Conservation (phyloP, 1,140 invertebrate genomes). For the Drosophila navojoa region DNA sequence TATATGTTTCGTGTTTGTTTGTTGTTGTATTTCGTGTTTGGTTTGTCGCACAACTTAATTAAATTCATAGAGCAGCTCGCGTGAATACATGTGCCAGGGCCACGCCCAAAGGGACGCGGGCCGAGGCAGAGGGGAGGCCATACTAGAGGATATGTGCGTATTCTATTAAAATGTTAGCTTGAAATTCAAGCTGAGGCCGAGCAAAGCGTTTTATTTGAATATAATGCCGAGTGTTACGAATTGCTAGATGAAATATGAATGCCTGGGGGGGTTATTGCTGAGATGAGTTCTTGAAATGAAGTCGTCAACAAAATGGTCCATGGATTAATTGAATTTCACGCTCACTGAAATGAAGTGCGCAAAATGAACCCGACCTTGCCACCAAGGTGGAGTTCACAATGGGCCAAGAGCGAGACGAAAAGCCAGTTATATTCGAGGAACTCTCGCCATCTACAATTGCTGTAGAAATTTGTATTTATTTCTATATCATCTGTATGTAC, state of each 20-base stretch:
- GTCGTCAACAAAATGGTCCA: slow-evolving; percentile 71
- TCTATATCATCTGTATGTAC: slow-evolving; percentile 60
- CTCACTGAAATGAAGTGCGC: slow-evolving; percentile 69
- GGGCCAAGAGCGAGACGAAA: slow-evolving; percentile 11
- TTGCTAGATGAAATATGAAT: slow-evolving; percentile 59
- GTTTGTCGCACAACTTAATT: slow-evolving; percentile 68
- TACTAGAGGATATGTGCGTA: slow-evolving; percentile 8
- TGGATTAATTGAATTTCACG: slow-evolving; percentile 82
- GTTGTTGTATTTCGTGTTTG: slow-evolving; percentile 28
- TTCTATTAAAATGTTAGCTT: slow-evolving; percentile 17
- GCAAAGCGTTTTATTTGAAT: slow-evolving; percentile 77
- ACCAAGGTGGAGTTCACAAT: slow-evolving; percentile 52
- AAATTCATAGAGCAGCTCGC: slow-evolving; percentile 60
- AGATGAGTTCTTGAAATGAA: slow-evolving; percentile 54
- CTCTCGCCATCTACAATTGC: slow-evolving; percentile 52
- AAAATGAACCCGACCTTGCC: slow-evolving; percentile 57
- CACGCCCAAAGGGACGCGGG: slow-evolving; percentile 38
- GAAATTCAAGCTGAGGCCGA: slow-evolving; percentile 13
- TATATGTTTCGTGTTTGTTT: slow-evolving; percentile 35
- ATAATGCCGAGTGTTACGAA: slow-evolving; percentile 81
- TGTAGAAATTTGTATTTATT: slow-evolving; percentile 74
- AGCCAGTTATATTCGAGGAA: slow-evolving; percentile 38
- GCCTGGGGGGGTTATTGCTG: slow-evolving; percentile 15
- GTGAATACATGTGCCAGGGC: slow-evolving; percentile 27
- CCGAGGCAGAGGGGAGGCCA: background rate